These are phyloP conservation scores for Trachymyrmex cornetzi DNA, from an alignment of 1,140 invertebrate genomes.

Conservation along the genomic window DNA sequence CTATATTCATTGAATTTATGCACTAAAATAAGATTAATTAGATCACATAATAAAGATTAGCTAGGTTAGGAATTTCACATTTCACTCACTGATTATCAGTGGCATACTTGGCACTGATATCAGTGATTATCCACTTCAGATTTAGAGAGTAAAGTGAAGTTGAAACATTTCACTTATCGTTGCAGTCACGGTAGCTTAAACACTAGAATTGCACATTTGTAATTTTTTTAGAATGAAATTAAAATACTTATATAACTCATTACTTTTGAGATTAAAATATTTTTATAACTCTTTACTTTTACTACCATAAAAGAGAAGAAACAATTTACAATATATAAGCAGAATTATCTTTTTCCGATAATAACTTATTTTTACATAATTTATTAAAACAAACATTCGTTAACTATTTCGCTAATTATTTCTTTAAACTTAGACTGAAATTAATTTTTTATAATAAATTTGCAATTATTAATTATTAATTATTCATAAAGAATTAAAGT, in stretches of 20 bases:
- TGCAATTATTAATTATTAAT: not conserved
- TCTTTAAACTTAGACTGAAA: not conserved
- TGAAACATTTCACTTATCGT: not conserved
- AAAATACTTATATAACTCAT: no score
- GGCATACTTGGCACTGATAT: no score
- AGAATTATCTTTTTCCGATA: not conserved
- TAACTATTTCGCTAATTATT: slow-evolving; percentile 5
- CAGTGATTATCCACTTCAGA: no score
- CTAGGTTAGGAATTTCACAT: no score
- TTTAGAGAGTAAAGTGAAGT: not conserved
- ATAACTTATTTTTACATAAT: not conserved
- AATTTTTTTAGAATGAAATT: no score
- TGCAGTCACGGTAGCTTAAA: no score
- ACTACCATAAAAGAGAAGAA: not conserved
- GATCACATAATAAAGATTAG: no score
- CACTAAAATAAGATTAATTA: no score
- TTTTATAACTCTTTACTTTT: not conserved
- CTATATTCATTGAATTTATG: no score
- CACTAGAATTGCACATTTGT: no score
- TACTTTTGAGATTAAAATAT: not conserved
- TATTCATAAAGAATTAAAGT: not conserved
- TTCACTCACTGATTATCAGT: no score
- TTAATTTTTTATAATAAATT: not conserved
- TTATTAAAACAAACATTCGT: not conserved
- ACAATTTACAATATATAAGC: not conserved